Conservation (phyloP, 1,140 invertebrate species). For the Papilio dardanus region DNA sequence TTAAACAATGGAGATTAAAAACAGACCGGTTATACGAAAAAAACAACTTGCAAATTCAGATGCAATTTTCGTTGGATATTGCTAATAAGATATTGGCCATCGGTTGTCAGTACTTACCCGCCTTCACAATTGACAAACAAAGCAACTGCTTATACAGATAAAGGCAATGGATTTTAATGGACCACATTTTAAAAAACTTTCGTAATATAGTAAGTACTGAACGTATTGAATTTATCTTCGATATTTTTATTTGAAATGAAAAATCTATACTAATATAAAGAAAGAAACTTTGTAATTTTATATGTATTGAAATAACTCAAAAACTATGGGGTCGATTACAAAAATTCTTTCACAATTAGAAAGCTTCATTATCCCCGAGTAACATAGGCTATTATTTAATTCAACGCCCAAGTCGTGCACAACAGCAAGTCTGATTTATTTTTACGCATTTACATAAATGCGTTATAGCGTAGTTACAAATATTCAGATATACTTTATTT, state of each 20-base stretch:
- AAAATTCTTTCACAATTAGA: no score
- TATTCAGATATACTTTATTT: no score
- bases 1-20: background rate
- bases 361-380: no score
- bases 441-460: no score
- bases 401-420: no score
- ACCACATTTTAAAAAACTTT: background rate
- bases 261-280: no score
- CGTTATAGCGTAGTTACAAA: no score
- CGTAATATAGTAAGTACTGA: background rate
- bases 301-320: no score
- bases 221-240: background rate
- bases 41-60: slow-evolving; percentile 20
- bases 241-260: background rate
- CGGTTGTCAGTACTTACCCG: slow-evolving; percentile 26
- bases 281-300: no score
- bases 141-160: slow-evolving; percentile 7
- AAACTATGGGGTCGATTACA: no score
- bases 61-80: slow-evolving; percentile 10
- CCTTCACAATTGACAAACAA: slow-evolving; percentile 32
- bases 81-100: slow-evolving; percentile 35
- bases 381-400: no score
- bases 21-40: background rate
- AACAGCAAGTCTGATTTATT: no score
- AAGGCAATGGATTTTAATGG: background rate